Percentiles rank a stretch among this genome's conserved stretches.
These are phyloP conservation scores for Chinchilla lanigera DNA, from an alignment of 2,113 vertebrate genomes.

Conservation along the genomic window DNA sequence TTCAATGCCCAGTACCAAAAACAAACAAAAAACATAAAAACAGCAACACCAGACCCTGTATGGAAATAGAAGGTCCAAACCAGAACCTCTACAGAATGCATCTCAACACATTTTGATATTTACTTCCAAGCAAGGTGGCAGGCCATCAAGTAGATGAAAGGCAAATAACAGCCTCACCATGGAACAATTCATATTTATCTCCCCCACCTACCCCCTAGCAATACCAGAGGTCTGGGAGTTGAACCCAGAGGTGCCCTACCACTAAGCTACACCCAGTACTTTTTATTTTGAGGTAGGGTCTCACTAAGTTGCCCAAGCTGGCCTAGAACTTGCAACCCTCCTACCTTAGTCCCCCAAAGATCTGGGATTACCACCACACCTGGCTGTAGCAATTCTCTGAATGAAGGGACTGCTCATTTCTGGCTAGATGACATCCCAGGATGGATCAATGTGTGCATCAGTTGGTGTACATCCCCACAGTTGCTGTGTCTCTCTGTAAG, in stretches of 20 bases:
- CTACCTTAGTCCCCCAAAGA: background rate
- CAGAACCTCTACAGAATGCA: background rate
- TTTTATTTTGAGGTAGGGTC: background rate
- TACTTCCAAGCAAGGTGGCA: background rate
- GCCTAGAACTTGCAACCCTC: background rate
- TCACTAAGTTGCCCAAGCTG: background rate
- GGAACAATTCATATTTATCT: accelerated
- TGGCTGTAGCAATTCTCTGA: background rate
- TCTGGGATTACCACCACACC: background rate
- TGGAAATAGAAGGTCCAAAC: background rate
- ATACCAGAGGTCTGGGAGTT: background rate
- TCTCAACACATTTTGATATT: background rate
- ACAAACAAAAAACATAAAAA: background rate
- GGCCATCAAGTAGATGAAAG: background rate
- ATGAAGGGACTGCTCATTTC: accelerated
- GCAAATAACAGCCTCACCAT: accelerated
- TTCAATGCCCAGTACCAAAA: background rate
- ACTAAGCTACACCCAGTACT: background rate
- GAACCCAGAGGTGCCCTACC: background rate
- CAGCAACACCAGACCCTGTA: background rate
- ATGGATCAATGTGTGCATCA: accelerated
- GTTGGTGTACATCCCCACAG: accelerated
- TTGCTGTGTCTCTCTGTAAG: background rate
- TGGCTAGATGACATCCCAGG: background rate
- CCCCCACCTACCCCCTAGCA: too few relatives aligned